These are phyloP conservation scores for Calephelis virginiensis DNA, from an alignment of 1,140 invertebrate genomes.

Conservation along the genomic window DNA sequence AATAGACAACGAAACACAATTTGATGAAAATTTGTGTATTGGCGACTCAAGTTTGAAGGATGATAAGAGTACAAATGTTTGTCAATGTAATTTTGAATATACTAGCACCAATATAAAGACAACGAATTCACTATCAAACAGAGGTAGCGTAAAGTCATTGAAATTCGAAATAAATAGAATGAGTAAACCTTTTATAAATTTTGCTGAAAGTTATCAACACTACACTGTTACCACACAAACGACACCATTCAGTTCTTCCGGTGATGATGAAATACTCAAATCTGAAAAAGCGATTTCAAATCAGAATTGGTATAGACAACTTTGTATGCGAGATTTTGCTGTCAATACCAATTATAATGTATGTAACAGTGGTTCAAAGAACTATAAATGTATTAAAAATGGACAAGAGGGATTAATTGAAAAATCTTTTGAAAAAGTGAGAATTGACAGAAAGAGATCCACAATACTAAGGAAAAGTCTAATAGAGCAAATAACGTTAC, in stretches of 20 bases:
- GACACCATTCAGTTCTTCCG: constrained; percentile 24
- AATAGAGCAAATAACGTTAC: constrained; percentile 34
- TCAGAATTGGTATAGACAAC: constrained; percentile 36
- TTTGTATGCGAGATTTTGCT: constrained; percentile 38
- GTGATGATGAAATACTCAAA: constrained; percentile 18
- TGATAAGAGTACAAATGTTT: constrained; percentile 17
- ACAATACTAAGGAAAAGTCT: constrained; percentile 33
- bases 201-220: not conserved
- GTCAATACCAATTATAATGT: constrained; percentile 37
- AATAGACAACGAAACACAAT: constrained; percentile 33
- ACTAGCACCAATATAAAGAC: constrained; percentile 10
- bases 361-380: constrained; percentile 22
- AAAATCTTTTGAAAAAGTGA: constrained; percentile 22
- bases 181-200: not conserved
- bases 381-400: not conserved
- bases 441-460: constrained; percentile 26
- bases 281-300: constrained; percentile 37
- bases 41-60: not conserved
- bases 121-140: constrained; percentile 9
- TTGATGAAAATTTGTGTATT: constrained; percentile 21
- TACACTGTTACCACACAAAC: constrained; percentile 26
- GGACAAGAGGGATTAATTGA: not conserved
- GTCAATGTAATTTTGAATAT: constrained; percentile 8
- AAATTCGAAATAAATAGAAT: not conserved
- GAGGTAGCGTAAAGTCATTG: not conserved